These are phyloP conservation scores for Psammodynastes pulverulentus DNA, from an alignment of 2,113 vertebrate genomes.

Conservation along the genomic window DNA sequence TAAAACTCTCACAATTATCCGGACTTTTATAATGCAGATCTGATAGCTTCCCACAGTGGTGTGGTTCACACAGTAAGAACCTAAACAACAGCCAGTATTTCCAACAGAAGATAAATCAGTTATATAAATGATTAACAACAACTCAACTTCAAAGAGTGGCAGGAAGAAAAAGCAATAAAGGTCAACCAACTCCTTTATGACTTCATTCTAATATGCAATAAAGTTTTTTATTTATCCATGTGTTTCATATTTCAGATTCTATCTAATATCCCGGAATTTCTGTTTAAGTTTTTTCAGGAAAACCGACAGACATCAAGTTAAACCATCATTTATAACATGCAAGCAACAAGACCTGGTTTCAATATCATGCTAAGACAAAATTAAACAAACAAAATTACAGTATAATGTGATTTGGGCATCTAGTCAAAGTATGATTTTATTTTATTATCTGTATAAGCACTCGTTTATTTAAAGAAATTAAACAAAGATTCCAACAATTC, in stretches of 20 bases:
- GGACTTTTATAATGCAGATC: neutral
- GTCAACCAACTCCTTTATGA: neutral
- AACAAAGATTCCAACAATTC: neutral
- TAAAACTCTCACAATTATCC: neutral
- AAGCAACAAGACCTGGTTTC: neutral
- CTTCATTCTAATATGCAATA: neutral
- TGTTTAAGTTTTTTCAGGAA: neutral
- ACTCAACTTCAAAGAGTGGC: neutral
- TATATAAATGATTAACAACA: neutral
- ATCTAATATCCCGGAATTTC: neutral
- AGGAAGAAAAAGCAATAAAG: neutral
- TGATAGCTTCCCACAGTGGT: neutral
- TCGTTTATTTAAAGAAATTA: neutral
- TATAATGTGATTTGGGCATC: neutral
- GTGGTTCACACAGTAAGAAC: neutral
- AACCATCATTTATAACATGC: neutral
- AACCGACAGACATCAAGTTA: neutral
- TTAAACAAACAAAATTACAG: neutral
- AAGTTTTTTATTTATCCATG: neutral
- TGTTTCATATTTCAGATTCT: neutral
- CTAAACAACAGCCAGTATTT: neutral
- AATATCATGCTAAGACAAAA: neutral
- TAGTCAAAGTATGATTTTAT: neutral
- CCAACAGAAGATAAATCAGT: neutral
- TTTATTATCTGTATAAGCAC: neutral